phyloP scores from a whole-genome alignment of 2,113 vertebrate genomes.

The Forbesichthys papilliferus region DNA sequence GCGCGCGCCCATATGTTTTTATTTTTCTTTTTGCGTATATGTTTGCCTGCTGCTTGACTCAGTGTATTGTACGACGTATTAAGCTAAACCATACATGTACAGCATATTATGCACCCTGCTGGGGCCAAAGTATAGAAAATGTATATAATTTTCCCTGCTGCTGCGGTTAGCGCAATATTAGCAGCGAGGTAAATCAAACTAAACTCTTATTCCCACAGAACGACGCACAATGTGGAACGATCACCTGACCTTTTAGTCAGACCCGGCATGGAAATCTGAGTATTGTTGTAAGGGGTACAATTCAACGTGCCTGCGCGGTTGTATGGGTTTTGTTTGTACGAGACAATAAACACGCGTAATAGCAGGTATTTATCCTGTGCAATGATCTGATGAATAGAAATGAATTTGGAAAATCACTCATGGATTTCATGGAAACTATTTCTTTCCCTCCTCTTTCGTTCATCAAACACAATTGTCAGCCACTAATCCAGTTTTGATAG shows the following conservation, averaged over 20 bases:
- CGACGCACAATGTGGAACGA: no score
- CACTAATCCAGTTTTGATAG: slow-evolving; percentile 84
- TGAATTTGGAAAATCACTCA: slow-evolving; percentile 63
- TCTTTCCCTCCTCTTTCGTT: slow-evolving; percentile 56
- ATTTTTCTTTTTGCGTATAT: slow-evolving; percentile 24
- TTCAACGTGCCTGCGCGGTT: no score
- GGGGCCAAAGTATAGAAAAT: neutral
- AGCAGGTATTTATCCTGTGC: neutral
- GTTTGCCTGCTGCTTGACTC: slow-evolving; percentile 13
- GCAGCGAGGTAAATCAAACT: no score
- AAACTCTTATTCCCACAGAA: no score
- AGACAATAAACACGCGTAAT: neutral
- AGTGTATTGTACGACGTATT: slow-evolving; percentile 21
- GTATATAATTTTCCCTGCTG: neutral
- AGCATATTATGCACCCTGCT: neutral
- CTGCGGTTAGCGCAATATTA: no score
- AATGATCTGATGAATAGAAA: neutral
- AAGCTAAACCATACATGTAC: slow-evolving; percentile 8
- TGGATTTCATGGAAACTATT: slow-evolving; percentile 77
- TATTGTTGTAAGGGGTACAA: no score
- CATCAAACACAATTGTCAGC: slow-evolving; percentile 79
- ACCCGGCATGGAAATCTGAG: no score
- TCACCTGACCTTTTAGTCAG: no score
- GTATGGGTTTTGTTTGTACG: no score
- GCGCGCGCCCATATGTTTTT: slow-evolving; percentile 8